These are phyloP conservation scores for Stenodema calcarata DNA, from an alignment of 2,888 invertebrate genomes.

Conservation along the genomic window DNA sequence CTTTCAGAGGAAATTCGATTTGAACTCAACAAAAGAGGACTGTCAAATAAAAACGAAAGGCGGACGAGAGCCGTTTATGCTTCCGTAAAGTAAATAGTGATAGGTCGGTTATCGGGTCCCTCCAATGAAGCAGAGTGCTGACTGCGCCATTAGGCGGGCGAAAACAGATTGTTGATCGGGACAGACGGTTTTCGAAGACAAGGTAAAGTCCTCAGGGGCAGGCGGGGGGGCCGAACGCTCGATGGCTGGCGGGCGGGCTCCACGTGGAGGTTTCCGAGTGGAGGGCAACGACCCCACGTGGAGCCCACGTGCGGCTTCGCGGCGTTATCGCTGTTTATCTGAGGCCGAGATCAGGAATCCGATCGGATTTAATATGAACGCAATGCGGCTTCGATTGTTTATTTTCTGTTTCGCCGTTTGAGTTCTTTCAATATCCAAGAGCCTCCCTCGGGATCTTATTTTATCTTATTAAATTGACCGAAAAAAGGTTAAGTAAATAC, in stretches of 20 bases:
- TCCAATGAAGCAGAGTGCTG: not conserved
- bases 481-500: too few relatives aligned
- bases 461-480: too few relatives aligned
- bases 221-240: not conserved
- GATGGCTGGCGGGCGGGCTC: not conserved
- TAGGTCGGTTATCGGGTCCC: not conserved
- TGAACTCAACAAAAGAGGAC: not conserved
- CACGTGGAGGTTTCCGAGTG: conserved; percentile 20
- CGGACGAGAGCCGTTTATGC: not conserved
- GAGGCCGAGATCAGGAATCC: not conserved
- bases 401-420: too few relatives aligned
- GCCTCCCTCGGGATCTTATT: too few relatives aligned
- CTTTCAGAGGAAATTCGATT: not conserved
- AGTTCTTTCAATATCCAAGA: not conserved
- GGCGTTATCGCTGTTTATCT: conserved; percentile 35
- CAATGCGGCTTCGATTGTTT: not conserved
- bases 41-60: not conserved
- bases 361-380: not conserved
- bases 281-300: conserved; percentile 48
- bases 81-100: not conserved
- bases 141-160: conserved; percentile 16
- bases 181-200: conserved; percentile 35
- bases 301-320: conserved; percentile 38
- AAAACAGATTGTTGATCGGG: conserved; percentile 24
- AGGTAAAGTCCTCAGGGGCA: not conserved